Percentiles rank a stretch among this genome's conserved stretches.
phyloP scores from a whole-genome alignment of 2,888 invertebrate genomes.

The Lasioglossum figueresi region DNA sequence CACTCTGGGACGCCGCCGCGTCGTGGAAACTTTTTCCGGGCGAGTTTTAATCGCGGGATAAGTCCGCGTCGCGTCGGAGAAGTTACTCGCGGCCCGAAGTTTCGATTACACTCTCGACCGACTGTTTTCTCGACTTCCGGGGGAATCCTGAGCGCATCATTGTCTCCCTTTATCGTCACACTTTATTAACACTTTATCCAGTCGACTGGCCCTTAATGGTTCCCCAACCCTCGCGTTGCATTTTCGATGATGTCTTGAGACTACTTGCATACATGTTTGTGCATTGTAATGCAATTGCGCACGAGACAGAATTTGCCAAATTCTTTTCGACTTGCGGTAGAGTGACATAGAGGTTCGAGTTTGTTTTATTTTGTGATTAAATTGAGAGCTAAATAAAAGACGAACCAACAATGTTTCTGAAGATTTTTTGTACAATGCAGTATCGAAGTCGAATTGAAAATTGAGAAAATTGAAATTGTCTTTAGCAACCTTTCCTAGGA shows the following conservation, averaged over 20 bases:
- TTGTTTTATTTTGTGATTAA: neutral
- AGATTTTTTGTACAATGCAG: too few relatives aligned
- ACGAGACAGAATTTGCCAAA: too few relatives aligned
- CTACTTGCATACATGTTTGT: neutral
- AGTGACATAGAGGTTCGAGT: too few relatives aligned
- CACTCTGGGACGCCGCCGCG: neutral
- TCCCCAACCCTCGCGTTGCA: neutral
- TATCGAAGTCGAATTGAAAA: too few relatives aligned
- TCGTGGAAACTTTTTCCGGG: constrained; percentile 29
- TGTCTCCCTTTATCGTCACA: constrained; percentile 24
- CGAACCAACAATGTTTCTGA: neutral
- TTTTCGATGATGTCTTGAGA: neutral
- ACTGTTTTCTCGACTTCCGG: constrained; percentile 41
- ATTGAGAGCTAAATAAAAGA: too few relatives aligned
- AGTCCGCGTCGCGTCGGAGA: constrained; percentile 27
- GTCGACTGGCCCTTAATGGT: neutral
- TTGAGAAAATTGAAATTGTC: too few relatives aligned
- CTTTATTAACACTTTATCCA: constrained; percentile 23
- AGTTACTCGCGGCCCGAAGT: constrained; percentile 39
- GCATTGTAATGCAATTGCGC: too few relatives aligned
- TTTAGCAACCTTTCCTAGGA: neutral
- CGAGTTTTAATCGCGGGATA: constrained; percentile 46
- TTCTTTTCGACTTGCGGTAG: too few relatives aligned
- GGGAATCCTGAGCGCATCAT: constrained; percentile 6
- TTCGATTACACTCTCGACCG: constrained; percentile 46